These are phyloP conservation scores for Archaeoteleia sp. DNA, from an alignment of 2,888 invertebrate genomes.

Conservation along the genomic window DNA sequence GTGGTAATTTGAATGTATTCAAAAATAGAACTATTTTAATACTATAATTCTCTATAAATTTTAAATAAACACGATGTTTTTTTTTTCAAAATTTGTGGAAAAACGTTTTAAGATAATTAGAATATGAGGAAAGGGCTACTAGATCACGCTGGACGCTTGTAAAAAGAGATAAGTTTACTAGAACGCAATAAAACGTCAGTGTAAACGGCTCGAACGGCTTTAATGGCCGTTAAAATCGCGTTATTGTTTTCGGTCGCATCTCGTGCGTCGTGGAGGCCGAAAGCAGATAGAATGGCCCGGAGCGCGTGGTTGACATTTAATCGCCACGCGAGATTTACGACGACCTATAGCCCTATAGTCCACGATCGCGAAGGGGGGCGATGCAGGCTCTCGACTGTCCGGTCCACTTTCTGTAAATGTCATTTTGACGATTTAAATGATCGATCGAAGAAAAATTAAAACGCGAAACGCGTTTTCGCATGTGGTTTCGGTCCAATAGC, in stretches of 20 bases:
- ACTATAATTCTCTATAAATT: no score
- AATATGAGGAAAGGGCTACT: no score
- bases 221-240: slow-evolving; percentile 68
- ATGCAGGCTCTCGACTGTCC: slow-evolving; percentile 55
- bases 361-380: slow-evolving; percentile 56
- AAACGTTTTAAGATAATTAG: no score
- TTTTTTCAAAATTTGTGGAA: no score
- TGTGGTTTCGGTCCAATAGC: background rate
- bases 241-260: slow-evolving; percentile 69
- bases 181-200: slow-evolving; percentile 63
- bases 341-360: slow-evolving; percentile 58
- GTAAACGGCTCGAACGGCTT: slow-evolving; percentile 63
- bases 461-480: slow-evolving; percentile 13
- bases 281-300: slow-evolving; percentile 58
- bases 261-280: slow-evolving; percentile 52
- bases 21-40: no score
- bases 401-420: slow-evolving; percentile 60
- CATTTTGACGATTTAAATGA: slow-evolving; percentile 42
- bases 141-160: background rate
- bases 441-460: slow-evolving; percentile 31
- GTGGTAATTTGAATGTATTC: no score
- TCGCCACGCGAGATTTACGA: slow-evolving; percentile 72
- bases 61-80: no score
- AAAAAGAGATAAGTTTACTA: slow-evolving; percentile 53
- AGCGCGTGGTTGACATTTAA: slow-evolving; percentile 71